These are phyloP conservation scores for Limanda limanda DNA, from an alignment of 2,113 vertebrate species.

Conservation along the genomic window DNA sequence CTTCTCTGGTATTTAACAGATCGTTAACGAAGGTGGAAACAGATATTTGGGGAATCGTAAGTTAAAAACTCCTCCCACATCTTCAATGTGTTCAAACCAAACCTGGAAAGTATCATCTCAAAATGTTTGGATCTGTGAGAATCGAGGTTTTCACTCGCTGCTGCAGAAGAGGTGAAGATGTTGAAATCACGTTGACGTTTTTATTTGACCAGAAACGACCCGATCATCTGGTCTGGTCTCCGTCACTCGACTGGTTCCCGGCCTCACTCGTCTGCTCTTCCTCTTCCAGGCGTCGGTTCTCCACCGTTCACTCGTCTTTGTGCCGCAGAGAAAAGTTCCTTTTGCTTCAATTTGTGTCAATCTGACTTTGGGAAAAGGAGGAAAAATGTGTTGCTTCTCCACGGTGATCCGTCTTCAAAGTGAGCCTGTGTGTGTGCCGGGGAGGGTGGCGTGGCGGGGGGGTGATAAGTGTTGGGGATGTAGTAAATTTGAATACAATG, in stretches of 20 bases:
- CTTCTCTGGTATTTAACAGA: too few relatives aligned
- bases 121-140: too few relatives aligned
- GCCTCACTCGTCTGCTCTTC: not conserved
- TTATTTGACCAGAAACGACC: too few relatives aligned
- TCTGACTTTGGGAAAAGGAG: conserved; percentile 60
- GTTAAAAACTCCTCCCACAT: too few relatives aligned
- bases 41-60: too few relatives aligned
- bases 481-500: conserved; percentile 78
- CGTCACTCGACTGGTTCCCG: not conserved
- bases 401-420: conserved; percentile 72
- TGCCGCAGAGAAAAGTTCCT: conserved; percentile 56
- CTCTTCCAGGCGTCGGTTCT: conserved; percentile 33
- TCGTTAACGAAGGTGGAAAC: too few relatives aligned
- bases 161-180: too few relatives aligned
- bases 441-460: conserved; percentile 44
- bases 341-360: conserved; percentile 65
- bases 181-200: too few relatives aligned
- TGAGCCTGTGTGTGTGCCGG: conserved; percentile 41
- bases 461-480: conserved; percentile 71
- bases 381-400: conserved; percentile 64
- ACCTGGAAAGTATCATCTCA: too few relatives aligned
- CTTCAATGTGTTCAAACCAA: too few relatives aligned
- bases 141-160: too few relatives aligned
- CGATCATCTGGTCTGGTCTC: too few relatives aligned
- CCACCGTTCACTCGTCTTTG: conserved; percentile 49